Base-by-base conservation (phyloP, 1,140 invertebrate genomes). In the Halotydeus destructor region DNA sequence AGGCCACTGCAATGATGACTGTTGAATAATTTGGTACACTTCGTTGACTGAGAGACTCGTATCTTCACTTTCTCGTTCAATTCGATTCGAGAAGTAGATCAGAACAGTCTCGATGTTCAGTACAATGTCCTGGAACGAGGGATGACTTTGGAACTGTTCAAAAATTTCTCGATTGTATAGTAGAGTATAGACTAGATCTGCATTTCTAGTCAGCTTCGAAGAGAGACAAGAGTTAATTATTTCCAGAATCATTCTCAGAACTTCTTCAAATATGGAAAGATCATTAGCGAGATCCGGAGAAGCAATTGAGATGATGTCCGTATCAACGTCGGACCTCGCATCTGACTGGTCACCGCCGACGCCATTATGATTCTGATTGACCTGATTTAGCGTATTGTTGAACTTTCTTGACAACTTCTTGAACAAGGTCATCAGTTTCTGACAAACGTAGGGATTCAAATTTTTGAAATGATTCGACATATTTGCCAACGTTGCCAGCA, bases 51-150 rank as follows among this genome's bases (percentile, higher is more conserved):
- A 81, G 12, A 85, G 60, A 57, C 72, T 68, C 33, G 66, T 64
- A 23, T 71, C 66, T 40, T 53, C 62, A 56, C 58, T 72, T 30
- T 16, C 39, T n/a, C n/a, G n/a, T 46, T 84, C 78, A 18, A 91
- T 59, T 44, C 75, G 70, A 16, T 72, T 69, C 0, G 79, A 78
- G 61, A 89, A 91, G 54, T 79, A 86, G 21, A 75, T 74, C 39
- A 89, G 73, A 59, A 94, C 84, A 59, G 83, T 78, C 55, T 93
- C 83, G 50, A 98, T 84, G 58, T 98, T 98, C 57, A 89, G 78
- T 41, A 94, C 75, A 28, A 98, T 78, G 58, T 96, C 88, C 57
- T 91, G 82, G 60, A 91, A 91, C 41, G 79, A 76, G 16, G 78
- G 71, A 63, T 96, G 82, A 40, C 71, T 71, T 50, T 76, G 69